Evolutionary conservation across 2,888 invertebrate genomes (phyloP).

Genomic region (Amiota mariae): DNA sequence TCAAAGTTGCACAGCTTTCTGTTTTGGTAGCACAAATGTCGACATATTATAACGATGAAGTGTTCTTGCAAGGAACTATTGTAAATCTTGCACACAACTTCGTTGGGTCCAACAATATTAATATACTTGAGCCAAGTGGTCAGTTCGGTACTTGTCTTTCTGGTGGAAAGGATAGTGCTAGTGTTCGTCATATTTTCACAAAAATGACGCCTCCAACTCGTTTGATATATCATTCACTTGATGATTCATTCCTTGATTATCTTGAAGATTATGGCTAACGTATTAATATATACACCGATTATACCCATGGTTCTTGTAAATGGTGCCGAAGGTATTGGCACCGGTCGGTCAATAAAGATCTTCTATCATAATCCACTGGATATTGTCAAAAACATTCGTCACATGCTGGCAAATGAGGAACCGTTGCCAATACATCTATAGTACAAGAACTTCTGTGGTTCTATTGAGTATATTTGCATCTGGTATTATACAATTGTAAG

Average conservation of each 20-base stretch:
- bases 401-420: constrained; percentile 87
- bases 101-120: constrained; percentile 98
- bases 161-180: constrained; percentile 98
- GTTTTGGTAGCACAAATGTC: constrained; percentile 98
- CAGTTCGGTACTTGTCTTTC: constrained; percentile 94
- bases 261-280: constrained; percentile 95
- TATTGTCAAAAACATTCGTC: constrained; percentile 85
- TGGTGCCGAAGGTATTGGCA: constrained; percentile 97
- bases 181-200: constrained; percentile 98
- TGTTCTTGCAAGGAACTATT: constrained; percentile 94
- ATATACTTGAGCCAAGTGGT: constrained; percentile 93
- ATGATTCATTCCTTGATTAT: constrained; percentile 89
- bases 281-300: constrained; percentile 96
- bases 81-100: constrained; percentile 98
- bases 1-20: constrained; percentile 97
- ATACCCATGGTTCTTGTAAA: constrained; percentile 97
- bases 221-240: constrained; percentile 89
- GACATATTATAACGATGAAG: constrained; percentile 99
- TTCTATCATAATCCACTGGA: constrained; percentile 97
- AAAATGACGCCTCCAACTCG: constrained; percentile 88
- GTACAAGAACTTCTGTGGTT: constrained; percentile 93
- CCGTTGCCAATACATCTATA: constrained; percentile 87
- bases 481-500: constrained; percentile 89
- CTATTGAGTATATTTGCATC: constrained; percentile 81
- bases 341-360: constrained; percentile 98